phyloP scores from a whole-genome alignment of 2,113 vertebrate species.

The Calypte anna region DNA sequence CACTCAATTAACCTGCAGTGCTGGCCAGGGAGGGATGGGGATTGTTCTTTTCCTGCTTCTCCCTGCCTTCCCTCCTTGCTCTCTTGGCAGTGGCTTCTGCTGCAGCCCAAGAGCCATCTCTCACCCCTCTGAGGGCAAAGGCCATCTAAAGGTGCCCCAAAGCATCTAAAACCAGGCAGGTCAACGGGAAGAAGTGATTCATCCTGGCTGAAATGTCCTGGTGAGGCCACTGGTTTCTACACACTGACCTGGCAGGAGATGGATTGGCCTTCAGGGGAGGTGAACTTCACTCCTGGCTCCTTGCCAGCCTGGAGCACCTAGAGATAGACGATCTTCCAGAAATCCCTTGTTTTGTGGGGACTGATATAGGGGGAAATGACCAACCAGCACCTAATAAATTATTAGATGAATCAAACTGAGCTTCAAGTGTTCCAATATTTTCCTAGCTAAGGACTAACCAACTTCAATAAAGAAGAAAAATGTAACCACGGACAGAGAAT shows the following conservation, averaged over 20 bases:
- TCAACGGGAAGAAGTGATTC: not conserved
- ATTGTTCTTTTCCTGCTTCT: not conserved
- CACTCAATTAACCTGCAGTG: not conserved
- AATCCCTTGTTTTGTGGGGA: not conserved
- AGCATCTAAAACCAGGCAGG: not conserved
- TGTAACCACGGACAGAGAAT: fast-evolving
- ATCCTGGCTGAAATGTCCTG: not conserved
- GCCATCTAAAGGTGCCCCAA: not conserved
- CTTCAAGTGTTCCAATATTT: not conserved
- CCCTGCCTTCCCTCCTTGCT: not conserved
- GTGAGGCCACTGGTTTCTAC: fast-evolving
- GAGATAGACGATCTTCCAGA: not conserved
- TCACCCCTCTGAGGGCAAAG: not conserved
- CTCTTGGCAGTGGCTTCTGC: not conserved
- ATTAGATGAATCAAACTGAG: not conserved
- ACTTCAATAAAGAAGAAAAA: not conserved
- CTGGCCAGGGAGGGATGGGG: not conserved
- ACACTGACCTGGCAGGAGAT: not conserved
- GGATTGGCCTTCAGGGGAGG: not conserved
- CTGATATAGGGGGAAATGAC: not conserved
- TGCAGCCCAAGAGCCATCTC: not conserved
- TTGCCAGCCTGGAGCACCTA: not conserved
- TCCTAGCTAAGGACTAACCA: not conserved
- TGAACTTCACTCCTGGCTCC: not conserved
- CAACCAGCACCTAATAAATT: not conserved